A percentile compares a stretch with the other conserved stretches of the same genome.
These are phyloP conservation scores for Rotaria macrura DNA, from an alignment of 2,888 invertebrate genomes.

Conservation along the genomic window DNA sequence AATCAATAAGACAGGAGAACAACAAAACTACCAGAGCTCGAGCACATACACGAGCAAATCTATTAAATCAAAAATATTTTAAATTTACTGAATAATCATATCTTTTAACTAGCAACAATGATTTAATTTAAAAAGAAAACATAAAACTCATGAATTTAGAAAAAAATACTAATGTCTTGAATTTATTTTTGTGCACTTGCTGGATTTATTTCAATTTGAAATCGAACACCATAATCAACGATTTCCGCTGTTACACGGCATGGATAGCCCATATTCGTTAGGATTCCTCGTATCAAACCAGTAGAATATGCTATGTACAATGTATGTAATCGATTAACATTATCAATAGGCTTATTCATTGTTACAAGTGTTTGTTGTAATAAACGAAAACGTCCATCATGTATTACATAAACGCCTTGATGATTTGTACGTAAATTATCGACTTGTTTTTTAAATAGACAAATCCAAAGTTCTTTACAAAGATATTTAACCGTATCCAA, in stretches of 20 bases:
- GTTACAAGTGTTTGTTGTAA: slow-evolving; percentile 58
- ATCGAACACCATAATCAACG: neutral
- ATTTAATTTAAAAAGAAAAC: too few species aligned
- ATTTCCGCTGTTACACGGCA: slow-evolving; percentile 66
- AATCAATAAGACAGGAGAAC: too few species aligned
- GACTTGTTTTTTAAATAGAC: slow-evolving; percentile 90
- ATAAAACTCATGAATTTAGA: too few species aligned
- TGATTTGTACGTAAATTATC: slow-evolving; percentile 94
- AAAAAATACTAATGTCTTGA: too few species aligned
- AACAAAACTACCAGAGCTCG: too few species aligned
- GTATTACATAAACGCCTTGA: slow-evolving; percentile 90
- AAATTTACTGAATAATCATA: too few species aligned
- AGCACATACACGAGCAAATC: too few species aligned
- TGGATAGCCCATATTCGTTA: slow-evolving; percentile 82
- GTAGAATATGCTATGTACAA: slow-evolving; percentile 74
- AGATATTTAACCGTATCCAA: slow-evolving; percentile 94
- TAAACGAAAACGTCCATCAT: slow-evolving; percentile 85
- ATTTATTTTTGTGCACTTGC: neutral
- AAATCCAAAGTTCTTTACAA: slow-evolving; percentile 97
- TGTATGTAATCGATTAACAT: slow-evolving; percentile 29
- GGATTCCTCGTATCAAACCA: slow-evolving; percentile 81
- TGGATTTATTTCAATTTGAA: neutral
- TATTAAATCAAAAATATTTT: too few species aligned
- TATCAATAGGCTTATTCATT: neutral
- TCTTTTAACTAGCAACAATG: too few species aligned